phyloP scores from a whole-genome alignment of 2,113 vertebrate genomes.

The Gnathonemus echidnorhynchus region DNA sequence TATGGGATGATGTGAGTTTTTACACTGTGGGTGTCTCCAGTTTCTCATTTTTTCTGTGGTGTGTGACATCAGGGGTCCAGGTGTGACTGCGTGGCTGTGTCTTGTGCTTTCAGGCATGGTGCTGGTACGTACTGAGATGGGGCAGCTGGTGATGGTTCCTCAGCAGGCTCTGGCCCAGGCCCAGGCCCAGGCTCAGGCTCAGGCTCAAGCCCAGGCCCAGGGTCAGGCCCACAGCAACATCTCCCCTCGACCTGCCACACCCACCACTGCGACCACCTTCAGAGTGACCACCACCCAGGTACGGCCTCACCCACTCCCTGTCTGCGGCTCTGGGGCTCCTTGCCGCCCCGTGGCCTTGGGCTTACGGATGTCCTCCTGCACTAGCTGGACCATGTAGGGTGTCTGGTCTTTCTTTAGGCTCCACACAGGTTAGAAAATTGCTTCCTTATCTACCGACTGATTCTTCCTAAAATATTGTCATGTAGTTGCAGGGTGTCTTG shows the following conservation, averaged over 20 bases:
- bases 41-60: background rate
- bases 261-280: conserved; percentile 66
- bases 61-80: background rate
- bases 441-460: background rate
- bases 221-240: conserved; percentile 66
- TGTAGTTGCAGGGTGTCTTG: background rate
- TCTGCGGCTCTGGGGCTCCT: background rate
- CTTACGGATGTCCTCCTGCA: background rate
- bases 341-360: background rate
- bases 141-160: conserved; percentile 77
- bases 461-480: background rate
- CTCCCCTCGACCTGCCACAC: conserved; percentile 64
- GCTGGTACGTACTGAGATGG: conserved; percentile 73
- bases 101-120: conserved; percentile 65
- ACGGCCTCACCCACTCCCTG: conserved; percentile 18
- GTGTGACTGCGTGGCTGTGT: background rate
- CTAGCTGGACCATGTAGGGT: background rate
- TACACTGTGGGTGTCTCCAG: background rate
- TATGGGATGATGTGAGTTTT: background rate
- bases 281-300: conserved; percentile 74
- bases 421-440: background rate
- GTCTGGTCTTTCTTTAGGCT: background rate
- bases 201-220: conserved; percentile 71
- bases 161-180: conserved; percentile 75
- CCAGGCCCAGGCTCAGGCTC: conserved; percentile 63